These are phyloP conservation scores for Xestia c-nigrum DNA, from an alignment of 2,888 invertebrate species.

Conservation along the genomic window DNA sequence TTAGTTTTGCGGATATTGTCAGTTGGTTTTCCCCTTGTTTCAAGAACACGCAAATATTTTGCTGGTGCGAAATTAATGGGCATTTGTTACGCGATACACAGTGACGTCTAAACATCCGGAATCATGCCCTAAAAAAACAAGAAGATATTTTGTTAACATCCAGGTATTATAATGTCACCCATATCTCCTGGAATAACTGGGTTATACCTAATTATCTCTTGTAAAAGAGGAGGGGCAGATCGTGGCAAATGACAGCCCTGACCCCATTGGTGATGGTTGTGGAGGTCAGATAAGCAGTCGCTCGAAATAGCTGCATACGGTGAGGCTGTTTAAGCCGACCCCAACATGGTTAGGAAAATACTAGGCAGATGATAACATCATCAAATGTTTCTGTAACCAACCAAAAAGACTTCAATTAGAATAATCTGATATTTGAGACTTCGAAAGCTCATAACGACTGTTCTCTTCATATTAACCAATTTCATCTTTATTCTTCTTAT, in stretches of 20 bases:
- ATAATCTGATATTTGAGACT: neutral
- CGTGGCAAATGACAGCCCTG: too few relatives aligned
- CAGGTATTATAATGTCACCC: neutral
- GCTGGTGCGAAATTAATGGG: conserved; percentile 3
- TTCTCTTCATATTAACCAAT: neutral
- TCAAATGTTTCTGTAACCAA: neutral
- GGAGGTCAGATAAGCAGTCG: too few relatives aligned
- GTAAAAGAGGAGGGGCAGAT: too few relatives aligned
- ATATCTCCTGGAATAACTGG: neutral
- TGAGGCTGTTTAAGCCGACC: neutral
- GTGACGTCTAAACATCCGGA: conserved; percentile 44
- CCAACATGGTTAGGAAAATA: neutral
- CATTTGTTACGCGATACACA: conserved; percentile 14
- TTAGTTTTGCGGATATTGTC: conserved; percentile 43
- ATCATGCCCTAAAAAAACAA: neutral
- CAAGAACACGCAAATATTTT: conserved; percentile 15
- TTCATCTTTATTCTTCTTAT: neutral
- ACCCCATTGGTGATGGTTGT: too few relatives aligned
- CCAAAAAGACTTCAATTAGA: neutral
- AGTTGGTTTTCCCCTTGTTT: conserved; percentile 50
- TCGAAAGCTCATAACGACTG: neutral
- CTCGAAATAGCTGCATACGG: too few relatives aligned
- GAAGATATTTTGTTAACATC: neutral
- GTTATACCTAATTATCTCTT: too few relatives aligned
- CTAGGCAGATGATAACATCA: neutral